Evolutionary conservation across 2,888 invertebrate genomes (phyloP).

Genomic region (Cybosia mesomella): DNA sequence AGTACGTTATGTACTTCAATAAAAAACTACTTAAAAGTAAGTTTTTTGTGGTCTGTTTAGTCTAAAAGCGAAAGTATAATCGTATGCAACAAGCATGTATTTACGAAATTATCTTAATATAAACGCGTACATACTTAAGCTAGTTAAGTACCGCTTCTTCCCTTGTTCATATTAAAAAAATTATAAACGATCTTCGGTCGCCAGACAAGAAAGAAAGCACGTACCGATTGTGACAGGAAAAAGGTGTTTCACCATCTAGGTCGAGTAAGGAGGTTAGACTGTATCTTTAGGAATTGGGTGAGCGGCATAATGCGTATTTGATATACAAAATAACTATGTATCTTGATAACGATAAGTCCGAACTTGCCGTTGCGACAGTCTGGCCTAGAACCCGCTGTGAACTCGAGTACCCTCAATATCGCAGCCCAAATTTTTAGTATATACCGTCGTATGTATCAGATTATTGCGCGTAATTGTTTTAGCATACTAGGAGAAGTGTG

Average conservation of each 20-base stretch:
- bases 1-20: background rate
- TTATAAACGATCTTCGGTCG: constrained; percentile 1
- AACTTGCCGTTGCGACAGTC: constrained; percentile 76
- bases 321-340: constrained; percentile 61
- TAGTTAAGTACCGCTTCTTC: background rate
- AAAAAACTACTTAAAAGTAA: background rate
- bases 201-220: constrained; percentile 27
- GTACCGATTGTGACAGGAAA: constrained; percentile 52
- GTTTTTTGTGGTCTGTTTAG: background rate
- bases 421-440: constrained; percentile 64
- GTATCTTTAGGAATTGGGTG: constrained; percentile 64
- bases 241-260: constrained; percentile 63
- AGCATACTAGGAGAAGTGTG: constrained; percentile 24
- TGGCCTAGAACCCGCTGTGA: constrained; percentile 82
- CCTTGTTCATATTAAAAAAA: background rate
- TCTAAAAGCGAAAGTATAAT: background rate
- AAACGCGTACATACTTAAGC: background rate
- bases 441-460: constrained; percentile 60
- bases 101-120: background rate
- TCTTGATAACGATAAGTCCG: constrained; percentile 66
- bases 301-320: constrained; percentile 64
- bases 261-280: constrained; percentile 64
- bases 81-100: background rate
- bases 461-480: constrained; percentile 43
- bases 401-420: constrained; percentile 80